Base-by-base conservation (phyloP, 37 sponge, comb jelly and placozoan species). In the Petrosia ficiformis region DNA sequence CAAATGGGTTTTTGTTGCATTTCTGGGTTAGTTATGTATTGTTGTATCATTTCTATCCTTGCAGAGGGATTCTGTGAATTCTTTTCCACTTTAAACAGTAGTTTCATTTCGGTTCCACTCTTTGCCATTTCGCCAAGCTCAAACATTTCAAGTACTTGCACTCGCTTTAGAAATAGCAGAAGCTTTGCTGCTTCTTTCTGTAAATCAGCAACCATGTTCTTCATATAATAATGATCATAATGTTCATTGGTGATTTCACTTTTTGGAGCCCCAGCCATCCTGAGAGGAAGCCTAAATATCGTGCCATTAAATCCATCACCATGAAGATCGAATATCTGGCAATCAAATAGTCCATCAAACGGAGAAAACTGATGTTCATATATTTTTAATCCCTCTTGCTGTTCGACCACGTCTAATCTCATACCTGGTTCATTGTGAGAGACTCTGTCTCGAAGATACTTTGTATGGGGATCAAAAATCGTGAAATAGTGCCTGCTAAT, bases 381-480 rank as follows among this genome's bases (percentile, higher is more conserved):
- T 19, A 44, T 3, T 44, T 25, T 42, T 5, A 87, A 69, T 54
- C 81, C 77, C 33, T 48, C 68, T 29, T 38, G 22, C 22, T 33
- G 60, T 3, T 85, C 77, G 2, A 81, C 79, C 0, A 90, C 71
- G 42, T 90, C 75, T 31, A 93, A 77, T 34, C 78, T 67, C 71
- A 93, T 81, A 42, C 90, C 94, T 41, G 90, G 89, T 2, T 78
- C 44, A 28, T 64, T 67, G 0, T 52, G 63, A 0, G 70, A 25
- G 2, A 86, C 78, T 59, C 84, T 67, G 37, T 86, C 75, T 24
- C 83, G 79, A 31, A 93, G 80, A 67, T 93, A 87, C 22, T 22
- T 76, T 33, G 79, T 64, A 68, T 93, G 94, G 58, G 94, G 94
- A 74, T 93, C 94, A 85, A 93, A 89, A 22, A 93, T 74, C 16